phyloP scores from a whole-genome alignment of 2,113 vertebrate genomes.

The Scomber scombrus region DNA sequence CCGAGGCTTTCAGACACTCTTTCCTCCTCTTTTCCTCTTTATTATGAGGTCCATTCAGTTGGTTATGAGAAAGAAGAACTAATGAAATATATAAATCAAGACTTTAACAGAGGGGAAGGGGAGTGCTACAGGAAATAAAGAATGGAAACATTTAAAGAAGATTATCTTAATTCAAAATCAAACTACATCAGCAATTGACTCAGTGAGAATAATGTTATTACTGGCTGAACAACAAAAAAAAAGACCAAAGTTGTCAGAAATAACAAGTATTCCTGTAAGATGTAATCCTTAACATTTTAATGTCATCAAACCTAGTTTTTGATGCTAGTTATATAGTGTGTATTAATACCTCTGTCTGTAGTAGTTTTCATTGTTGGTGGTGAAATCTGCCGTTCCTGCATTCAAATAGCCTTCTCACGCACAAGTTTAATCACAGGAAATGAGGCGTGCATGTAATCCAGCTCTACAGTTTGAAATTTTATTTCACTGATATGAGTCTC shows the following conservation, averaged over 20 bases:
- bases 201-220: neutral
- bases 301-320: too few species aligned
- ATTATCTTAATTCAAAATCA: neutral
- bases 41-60: neutral
- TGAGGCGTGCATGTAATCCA: neutral
- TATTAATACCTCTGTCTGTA: too few species aligned
- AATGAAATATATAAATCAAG: constrained; percentile 32
- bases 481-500: too few species aligned
- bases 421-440: neutral
- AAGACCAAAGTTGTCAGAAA: too few species aligned
- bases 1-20: too few species aligned
- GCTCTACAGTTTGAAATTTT: too few species aligned
- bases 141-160: neutral
- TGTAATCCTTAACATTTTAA: too few species aligned
- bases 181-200: constrained; percentile 2
- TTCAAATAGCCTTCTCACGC: too few species aligned
- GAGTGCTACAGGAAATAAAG: neutral
- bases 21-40: neutral
- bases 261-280: neutral
- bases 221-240: neutral
- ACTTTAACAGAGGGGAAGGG: neutral
- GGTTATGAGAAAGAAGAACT: neutral
- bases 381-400: too few species aligned
- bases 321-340: too few species aligned
- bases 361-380: too few species aligned